Evolutionary conservation across 1,140 invertebrate genomes (phyloP), one percentile per base, ranked within the genome.

Genomic region (Aphis craccivora): DNA sequence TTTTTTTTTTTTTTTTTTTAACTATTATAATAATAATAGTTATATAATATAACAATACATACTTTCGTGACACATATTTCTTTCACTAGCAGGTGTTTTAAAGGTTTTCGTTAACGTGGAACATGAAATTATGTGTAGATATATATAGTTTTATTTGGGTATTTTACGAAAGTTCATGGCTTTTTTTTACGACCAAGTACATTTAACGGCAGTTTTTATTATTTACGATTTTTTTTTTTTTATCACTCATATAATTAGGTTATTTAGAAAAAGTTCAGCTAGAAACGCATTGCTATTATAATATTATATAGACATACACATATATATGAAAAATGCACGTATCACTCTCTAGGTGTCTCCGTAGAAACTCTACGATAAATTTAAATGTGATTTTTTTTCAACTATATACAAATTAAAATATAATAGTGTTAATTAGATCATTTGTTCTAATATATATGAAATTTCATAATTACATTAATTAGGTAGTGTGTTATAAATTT

Each of bases 171-270:
- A 90, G 89, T 90, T 90, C 89, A 90, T 40, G 55, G 30, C 40
- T 90, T 90, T 60, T 90, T 90, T 60, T 55, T 55, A 87, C 45
- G 43, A 87, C 43, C 18, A n/a, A 45, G 86, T 87, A 45, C 43
- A 45, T 87, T 45, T 87, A 87, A 87, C 43, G 84, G 40, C 84
- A 30, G 25, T 87, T 87, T 45, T 87, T 87, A 87, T 87, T 87
- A n/a, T 87, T 87, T 48, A 43, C 40, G 14, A 20, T 87, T 87
- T 87, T 87, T 51, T 51, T 48, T 51, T 48, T 87, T 87, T 87
- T 45, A 45, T 87, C 25, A 48, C 37, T 84, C 11, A 7, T 87
- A 45, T 87, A 48, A 87, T 87, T 48, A 48, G 43, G 30, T n/a
- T 22, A n/a, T n/a, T 87, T 30, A 14, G 23, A 30, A 87, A 87